phyloP scores from a whole-genome alignment of 30 jellyfish, hydroid and myxozoan genomes.

The Euphysa ruthae region DNA sequence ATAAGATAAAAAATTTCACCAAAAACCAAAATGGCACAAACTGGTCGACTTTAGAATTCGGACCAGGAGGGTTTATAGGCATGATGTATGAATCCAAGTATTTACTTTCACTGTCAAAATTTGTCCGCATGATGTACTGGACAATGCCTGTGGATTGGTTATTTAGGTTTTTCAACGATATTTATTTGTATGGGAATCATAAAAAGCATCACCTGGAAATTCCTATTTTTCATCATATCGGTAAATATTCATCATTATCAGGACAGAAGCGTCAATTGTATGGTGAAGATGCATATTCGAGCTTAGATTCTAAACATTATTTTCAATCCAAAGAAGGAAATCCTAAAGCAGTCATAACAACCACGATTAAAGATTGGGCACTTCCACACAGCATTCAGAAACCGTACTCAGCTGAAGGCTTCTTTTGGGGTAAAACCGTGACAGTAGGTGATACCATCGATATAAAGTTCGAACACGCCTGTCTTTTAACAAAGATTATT shows the following conservation, averaged over 20 bases:
- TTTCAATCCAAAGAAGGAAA: slow-evolving; percentile 27
- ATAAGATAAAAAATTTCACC: slow-evolving; percentile 45
- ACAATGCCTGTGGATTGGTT: slow-evolving; percentile 97
- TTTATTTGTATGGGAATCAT: slow-evolving; percentile 76
- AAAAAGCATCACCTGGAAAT: no score
- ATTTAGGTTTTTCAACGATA: slow-evolving; percentile 74
- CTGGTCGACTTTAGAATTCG: slow-evolving; percentile 92
- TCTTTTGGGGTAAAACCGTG: slow-evolving; percentile 71
- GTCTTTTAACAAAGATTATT: slow-evolving; percentile 27
- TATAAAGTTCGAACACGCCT: slow-evolving; percentile 25
- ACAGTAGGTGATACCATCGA: slow-evolving; percentile 45
- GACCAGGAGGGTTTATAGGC: slow-evolving; percentile 94
- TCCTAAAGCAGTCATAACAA: slow-evolving; percentile 49
- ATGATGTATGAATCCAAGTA: slow-evolving; percentile 72
- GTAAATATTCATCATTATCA: slow-evolving; percentile 70
- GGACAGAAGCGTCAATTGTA: slow-evolving; percentile 88
- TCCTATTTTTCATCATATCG: slow-evolving; percentile 80
- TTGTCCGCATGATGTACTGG: slow-evolving; percentile 60
- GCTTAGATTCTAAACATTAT: neutral
- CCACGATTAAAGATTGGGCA: slow-evolving; percentile 53
- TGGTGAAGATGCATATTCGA: slow-evolving; percentile 36
- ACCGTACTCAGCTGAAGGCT: slow-evolving; percentile 42
- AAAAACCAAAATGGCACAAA: slow-evolving; percentile 7
- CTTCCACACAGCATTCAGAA: slow-evolving; percentile 34
- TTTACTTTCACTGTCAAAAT: slow-evolving; percentile 49